Percentiles rank a stretch among this genome's conserved stretches.
Conservation (phyloP, 1,140 invertebrate species). For the Eubasilissa regina region DNA sequence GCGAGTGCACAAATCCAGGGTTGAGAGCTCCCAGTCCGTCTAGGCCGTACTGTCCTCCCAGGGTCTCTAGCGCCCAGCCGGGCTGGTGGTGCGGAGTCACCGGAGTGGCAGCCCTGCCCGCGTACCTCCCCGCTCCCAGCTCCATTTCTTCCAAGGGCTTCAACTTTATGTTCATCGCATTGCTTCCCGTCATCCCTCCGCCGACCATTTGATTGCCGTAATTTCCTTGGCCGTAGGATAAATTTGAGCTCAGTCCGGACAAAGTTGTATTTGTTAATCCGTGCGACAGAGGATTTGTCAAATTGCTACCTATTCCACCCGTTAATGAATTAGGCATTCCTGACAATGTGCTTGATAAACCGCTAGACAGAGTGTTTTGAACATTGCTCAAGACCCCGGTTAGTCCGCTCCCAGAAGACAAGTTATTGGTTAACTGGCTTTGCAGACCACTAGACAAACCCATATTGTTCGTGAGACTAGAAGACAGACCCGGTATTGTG, state of each 20-base stretch:
- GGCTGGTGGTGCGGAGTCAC: constrained; percentile 75
- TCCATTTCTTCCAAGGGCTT: constrained; percentile 81
- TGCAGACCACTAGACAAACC: constrained; percentile 64
- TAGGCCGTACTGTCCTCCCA: constrained; percentile 77
- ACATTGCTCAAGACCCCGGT: constrained; percentile 68
- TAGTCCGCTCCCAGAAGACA: constrained; percentile 63
- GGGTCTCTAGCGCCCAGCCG: constrained; percentile 70
- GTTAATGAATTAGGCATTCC: constrained; percentile 67
- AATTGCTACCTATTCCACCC: constrained; percentile 66
- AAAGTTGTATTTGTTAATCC: constrained; percentile 70
- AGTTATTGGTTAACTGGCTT: constrained; percentile 49
- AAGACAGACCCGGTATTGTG: constrained; percentile 68
- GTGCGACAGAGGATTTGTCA: constrained; percentile 60
- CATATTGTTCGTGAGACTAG: constrained; percentile 65
- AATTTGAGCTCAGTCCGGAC: constrained; percentile 68
- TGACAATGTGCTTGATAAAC: constrained; percentile 65
- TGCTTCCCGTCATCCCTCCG: constrained; percentile 65
- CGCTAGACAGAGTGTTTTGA: constrained; percentile 67
- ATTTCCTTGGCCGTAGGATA: constrained; percentile 72
- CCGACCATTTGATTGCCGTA: constrained; percentile 76
- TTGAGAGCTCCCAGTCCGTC: constrained; percentile 73
- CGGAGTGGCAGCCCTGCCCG: constrained; percentile 76
- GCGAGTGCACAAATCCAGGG: constrained; percentile 73
- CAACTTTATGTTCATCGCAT: constrained; percentile 76
- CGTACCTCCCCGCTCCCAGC: constrained; percentile 74